These are phyloP conservation scores for Echiichthys vipera DNA, from an alignment of 2,797 vertebrate species.

Conservation along the genomic window DNA sequence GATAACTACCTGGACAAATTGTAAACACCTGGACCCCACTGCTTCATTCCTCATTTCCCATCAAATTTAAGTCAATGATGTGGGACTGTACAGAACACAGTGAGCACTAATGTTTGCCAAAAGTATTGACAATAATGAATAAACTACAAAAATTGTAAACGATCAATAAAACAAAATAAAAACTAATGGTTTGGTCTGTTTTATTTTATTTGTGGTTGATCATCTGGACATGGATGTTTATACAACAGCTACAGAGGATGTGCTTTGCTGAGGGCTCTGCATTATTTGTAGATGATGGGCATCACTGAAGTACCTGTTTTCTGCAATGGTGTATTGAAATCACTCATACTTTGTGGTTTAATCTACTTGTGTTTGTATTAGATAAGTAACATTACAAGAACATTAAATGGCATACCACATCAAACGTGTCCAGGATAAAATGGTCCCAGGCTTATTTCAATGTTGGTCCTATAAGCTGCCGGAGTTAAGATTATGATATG, in stretches of 20 bases:
- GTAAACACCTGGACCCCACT: conserved; percentile 84
- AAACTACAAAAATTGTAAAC: conserved; percentile 82
- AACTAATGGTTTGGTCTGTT: conserved; percentile 43
- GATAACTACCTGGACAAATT: conserved; percentile 97
- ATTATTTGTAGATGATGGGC: background rate
- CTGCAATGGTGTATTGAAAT: background rate
- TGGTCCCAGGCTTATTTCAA: too few relatives aligned
- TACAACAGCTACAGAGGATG: too few relatives aligned
- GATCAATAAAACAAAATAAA: conserved; percentile 83
- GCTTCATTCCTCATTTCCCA: conserved; percentile 58
- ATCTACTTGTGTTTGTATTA: background rate
- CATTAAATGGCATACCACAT: background rate
- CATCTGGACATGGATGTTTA: background rate
- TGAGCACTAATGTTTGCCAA: conserved; percentile 81
- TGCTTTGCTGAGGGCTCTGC: background rate
- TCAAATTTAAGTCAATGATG: conserved; percentile 53
- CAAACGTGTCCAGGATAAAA: background rate
- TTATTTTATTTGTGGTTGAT: background rate
- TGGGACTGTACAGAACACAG: conserved; percentile 81
- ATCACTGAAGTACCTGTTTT: background rate
- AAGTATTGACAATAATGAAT: conserved; percentile 73
- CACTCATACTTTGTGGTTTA: background rate
- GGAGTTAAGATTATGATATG: too few relatives aligned
- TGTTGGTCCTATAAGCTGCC: too few relatives aligned
- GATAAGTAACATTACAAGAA: background rate